These are phyloP conservation scores for Mythimna impura DNA, from an alignment of 2,888 invertebrate species.

Conservation along the genomic window DNA sequence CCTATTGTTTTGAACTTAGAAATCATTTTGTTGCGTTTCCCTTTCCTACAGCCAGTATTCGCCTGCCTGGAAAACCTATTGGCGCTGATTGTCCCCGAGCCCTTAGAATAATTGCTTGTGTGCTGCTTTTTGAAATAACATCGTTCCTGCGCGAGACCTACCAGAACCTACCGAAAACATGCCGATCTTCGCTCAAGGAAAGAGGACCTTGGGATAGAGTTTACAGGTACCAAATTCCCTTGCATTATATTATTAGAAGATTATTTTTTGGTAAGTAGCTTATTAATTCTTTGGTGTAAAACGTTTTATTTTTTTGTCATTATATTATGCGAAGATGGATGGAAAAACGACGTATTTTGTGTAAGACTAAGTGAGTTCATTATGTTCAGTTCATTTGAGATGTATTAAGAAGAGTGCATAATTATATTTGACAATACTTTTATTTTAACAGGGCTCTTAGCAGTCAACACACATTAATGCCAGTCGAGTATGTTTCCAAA, in stretches of 20 bases:
- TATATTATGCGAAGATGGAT: slow-evolving; percentile 90
- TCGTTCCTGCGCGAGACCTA: slow-evolving; percentile 99
- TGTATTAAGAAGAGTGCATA: slow-evolving; percentile 83
- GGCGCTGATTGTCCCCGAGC: slow-evolving; percentile 97
- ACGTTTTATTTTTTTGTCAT: slow-evolving; percentile 86
- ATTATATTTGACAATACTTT: slow-evolving; percentile 86
- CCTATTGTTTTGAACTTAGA: background rate
- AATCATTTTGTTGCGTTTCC: slow-evolving; percentile 15
- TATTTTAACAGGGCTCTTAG: slow-evolving; percentile 91
- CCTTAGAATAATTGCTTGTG: slow-evolving; percentile 97
- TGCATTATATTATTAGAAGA: slow-evolving; percentile 65
- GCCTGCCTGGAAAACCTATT: slow-evolving; percentile 89
- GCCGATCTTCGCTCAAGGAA: slow-evolving; percentile 93
- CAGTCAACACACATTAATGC: slow-evolving; percentile 91
- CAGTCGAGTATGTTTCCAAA: slow-evolving; percentile 90
- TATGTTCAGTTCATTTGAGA: slow-evolving; percentile 86
- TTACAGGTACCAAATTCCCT: slow-evolving; percentile 90
- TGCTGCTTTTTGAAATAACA: slow-evolving; percentile 98
- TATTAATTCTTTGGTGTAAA: slow-evolving; percentile 83
- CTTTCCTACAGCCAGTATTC: slow-evolving; percentile 91
- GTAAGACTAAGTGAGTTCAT: slow-evolving; percentile 90
- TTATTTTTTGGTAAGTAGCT: slow-evolving; percentile 84
- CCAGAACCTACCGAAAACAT: slow-evolving; percentile 95
- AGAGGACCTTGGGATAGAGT: slow-evolving; percentile 96
- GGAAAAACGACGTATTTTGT: slow-evolving; percentile 90